These are phyloP conservation scores for Siniperca obscura DNA, from an alignment of 2,797 vertebrate species.

Conservation along the genomic window DNA sequence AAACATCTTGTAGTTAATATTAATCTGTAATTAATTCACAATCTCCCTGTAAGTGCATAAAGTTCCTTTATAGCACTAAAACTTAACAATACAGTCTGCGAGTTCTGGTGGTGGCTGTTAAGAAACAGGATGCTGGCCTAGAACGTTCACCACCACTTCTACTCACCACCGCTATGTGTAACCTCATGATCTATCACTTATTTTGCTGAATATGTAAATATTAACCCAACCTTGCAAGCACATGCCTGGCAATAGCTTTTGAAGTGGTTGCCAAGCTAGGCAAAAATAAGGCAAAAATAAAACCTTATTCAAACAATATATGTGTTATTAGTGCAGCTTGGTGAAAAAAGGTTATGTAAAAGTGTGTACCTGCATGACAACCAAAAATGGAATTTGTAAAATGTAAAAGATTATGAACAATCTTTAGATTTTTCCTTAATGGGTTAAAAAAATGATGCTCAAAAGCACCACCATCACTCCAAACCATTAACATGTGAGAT, in stretches of 20 bases:
- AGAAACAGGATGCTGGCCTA: background rate
- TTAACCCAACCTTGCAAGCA: background rate
- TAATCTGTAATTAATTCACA: background rate
- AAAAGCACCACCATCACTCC: background rate
- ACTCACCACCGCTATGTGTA: background rate
- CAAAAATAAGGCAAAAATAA: background rate
- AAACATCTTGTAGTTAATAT: background rate
- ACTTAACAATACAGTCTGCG: background rate
- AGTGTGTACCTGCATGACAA: background rate
- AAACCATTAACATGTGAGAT: background rate
- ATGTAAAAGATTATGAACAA: background rate
- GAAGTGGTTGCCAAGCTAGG: background rate
- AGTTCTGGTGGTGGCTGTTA: background rate
- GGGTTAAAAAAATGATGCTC: background rate
- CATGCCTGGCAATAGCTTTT: constrained; percentile 1
- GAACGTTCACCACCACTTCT: background rate
- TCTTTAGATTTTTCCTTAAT: background rate
- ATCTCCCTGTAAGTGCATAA: background rate
- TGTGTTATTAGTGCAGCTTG: background rate
- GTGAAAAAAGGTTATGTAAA: background rate
- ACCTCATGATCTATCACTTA: background rate
- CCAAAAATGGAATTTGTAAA: background rate
- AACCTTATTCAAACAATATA: constrained; percentile 1
- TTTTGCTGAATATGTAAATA: background rate
- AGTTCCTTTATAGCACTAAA: background rate